Conservation (phyloP, 2,113 vertebrate species). For the Talpa occidentalis region DNA sequence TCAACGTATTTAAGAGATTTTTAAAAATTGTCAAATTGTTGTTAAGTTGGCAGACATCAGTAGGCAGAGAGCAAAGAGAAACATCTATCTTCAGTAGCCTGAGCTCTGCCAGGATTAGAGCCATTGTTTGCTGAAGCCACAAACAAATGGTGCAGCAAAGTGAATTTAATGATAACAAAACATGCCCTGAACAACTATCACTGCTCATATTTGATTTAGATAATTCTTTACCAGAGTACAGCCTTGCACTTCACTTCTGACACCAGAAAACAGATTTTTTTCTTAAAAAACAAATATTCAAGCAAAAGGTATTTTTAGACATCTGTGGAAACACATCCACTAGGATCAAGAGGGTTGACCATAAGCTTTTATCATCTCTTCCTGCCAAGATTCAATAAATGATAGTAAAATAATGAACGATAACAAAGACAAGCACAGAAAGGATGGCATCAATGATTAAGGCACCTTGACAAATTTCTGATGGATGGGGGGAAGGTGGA, state of each 20-base stretch:
- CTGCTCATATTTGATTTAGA: constrained; percentile 49
- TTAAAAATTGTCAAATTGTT: neutral
- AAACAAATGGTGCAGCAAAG: constrained; percentile 34
- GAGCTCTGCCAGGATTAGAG: neutral
- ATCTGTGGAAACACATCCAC: constrained; percentile 28
- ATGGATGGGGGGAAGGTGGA: neutral
- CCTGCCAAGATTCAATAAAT: constrained; percentile 51
- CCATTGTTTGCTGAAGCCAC: neutral
- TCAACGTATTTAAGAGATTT: constrained; percentile 43
- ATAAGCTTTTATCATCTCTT: constrained; percentile 42
- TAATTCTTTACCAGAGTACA: constrained; percentile 44
- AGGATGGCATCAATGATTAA: neutral
- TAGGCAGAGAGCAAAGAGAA: constrained; percentile 35
- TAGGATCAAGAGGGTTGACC: constrained; percentile 8
- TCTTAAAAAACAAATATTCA: constrained; percentile 62
- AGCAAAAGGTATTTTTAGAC: constrained; percentile 47
- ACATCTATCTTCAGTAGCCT: neutral
- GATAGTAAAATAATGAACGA: constrained; percentile 43
- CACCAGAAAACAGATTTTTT: constrained; percentile 53
- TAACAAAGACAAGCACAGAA: constrained; percentile 44
- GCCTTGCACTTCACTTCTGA: constrained; percentile 66
- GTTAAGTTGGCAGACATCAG: neutral
- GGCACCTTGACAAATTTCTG: neutral
- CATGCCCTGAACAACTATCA: constrained; percentile 31
- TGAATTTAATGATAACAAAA: constrained; percentile 46